Percentiles rank a stretch among this genome's conserved stretches.
Evolutionary conservation across 2,888 invertebrate genomes (phyloP).

Genomic region (Conchocele bisecta): DNA sequence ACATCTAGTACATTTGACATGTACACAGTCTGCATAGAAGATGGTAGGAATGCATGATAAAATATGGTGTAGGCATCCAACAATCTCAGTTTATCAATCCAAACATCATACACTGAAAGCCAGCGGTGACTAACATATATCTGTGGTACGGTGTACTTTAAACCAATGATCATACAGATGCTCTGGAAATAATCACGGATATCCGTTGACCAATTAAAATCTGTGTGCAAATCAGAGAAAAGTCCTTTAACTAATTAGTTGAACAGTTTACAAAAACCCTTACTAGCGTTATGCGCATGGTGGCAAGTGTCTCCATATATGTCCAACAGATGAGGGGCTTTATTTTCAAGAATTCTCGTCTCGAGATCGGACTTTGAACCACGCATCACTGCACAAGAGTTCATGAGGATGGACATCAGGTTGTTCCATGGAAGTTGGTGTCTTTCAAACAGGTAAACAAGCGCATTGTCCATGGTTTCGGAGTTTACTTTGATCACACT

Average conservation of each 20-base stretch:
- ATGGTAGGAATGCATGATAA: slow-evolving; percentile 11
- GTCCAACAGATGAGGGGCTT: slow-evolving; percentile 60
- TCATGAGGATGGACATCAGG: slow-evolving; percentile 58
- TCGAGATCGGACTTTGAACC: slow-evolving; percentile 61
- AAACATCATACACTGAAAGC: slow-evolving; percentile 55
- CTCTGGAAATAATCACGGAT: slow-evolving; percentile 55
- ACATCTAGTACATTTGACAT: no score
- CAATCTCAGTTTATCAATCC: slow-evolving; percentile 17
- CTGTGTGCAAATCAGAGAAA: not conserved
- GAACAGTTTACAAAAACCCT: slow-evolving; percentile 58
- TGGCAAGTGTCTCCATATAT: slow-evolving; percentile 66
- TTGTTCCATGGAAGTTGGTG: slow-evolving; percentile 60
- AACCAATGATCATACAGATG: slow-evolving; percentile 44
- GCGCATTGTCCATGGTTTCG: slow-evolving; percentile 16
- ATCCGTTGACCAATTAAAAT: slow-evolving; percentile 29
- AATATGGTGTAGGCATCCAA: slow-evolving; percentile 31
- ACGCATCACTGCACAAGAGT: slow-evolving; percentile 62
- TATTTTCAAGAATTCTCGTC: slow-evolving; percentile 32
- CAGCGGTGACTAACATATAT: slow-evolving; percentile 45
- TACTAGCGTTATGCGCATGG: slow-evolving; percentile 62
- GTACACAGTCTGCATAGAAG: not conserved
- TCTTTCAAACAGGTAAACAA: slow-evolving; percentile 46
- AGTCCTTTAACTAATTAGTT: slow-evolving; percentile 41
- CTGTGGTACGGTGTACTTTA: slow-evolving; percentile 48
- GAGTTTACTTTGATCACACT: slow-evolving; percentile 34